Conservation (phyloP, 2,113 vertebrate genomes). For the Eleginops maclovinus region DNA sequence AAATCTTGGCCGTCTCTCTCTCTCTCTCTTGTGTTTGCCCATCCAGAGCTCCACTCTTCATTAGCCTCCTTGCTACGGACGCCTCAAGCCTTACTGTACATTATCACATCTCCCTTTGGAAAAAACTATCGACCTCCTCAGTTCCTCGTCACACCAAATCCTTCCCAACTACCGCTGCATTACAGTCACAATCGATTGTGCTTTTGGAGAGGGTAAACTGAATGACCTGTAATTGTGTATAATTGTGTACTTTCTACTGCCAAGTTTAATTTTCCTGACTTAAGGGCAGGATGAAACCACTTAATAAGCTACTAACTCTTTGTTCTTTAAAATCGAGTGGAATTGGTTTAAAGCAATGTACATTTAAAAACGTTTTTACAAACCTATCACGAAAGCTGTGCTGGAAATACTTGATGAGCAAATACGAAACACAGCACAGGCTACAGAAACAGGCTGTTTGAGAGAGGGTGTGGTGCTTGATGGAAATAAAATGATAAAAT, state of each 20-base stretch:
- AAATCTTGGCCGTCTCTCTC: neutral
- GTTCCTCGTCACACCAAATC: neutral
- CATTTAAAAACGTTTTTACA: neutral
- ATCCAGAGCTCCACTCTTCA: neutral
- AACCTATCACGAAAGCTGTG: neutral
- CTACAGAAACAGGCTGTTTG: neutral
- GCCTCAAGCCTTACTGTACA: conserved; percentile 12
- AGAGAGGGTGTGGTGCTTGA: conserved; percentile 18
- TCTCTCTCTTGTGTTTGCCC: neutral
- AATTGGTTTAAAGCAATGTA: neutral
- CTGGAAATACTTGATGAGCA: neutral
- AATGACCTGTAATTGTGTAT: neutral
- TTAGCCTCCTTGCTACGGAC: conserved; percentile 10
- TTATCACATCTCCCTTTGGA: conserved; percentile 7
- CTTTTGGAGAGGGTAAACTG: neutral
- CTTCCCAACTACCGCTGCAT: neutral
- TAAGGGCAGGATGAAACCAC: neutral
- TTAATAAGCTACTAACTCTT: neutral
- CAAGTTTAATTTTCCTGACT: neutral
- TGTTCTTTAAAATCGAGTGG: neutral
- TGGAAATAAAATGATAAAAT: neutral
- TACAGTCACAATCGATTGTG: neutral
- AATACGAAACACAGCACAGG: neutral
- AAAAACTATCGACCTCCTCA: conserved; percentile 8
- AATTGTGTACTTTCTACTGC: too few relatives aligned